These are phyloP conservation scores for Metallyticus violacea DNA, from an alignment of 2,888 invertebrate genomes.

Conservation along the genomic window DNA sequence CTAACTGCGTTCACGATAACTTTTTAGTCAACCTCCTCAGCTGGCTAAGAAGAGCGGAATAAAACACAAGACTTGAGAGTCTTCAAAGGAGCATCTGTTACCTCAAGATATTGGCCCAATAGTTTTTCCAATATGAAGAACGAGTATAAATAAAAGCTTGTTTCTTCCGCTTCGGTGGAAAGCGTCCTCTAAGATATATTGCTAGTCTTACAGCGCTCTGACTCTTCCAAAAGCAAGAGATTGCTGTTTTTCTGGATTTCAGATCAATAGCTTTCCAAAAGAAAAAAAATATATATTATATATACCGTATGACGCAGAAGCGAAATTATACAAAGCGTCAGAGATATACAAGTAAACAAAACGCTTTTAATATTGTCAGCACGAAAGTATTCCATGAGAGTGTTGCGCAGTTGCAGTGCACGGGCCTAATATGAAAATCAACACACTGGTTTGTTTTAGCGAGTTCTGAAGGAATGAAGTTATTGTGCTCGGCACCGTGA, in stretches of 20 bases:
- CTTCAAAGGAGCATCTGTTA: neutral
- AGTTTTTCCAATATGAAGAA: neutral
- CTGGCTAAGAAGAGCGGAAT: neutral
- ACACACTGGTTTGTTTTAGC: too few species aligned
- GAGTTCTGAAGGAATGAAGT: too few species aligned
- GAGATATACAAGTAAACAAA: too few species aligned
- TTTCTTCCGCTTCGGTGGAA: neutral
- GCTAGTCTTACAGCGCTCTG: neutral
- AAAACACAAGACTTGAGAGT: neutral
- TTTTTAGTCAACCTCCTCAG: neutral
- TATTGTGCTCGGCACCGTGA: too few species aligned
- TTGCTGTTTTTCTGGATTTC: neutral
- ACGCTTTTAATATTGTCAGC: too few species aligned
- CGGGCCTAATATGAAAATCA: too few species aligned
- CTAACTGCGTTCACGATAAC: neutral
- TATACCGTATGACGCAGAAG: too few species aligned
- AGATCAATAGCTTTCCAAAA: neutral
- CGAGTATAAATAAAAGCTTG: neutral
- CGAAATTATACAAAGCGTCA: too few species aligned
- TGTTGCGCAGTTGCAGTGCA: too few species aligned
- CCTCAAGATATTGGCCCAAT: neutral
- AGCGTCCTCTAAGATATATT: neutral
- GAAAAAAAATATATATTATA: neutral
- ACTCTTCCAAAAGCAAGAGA: neutral
- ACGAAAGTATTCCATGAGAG: too few species aligned